Conservation (phyloP, 64 coral and sea anemone species). For the Exaiptasia diaphana region DNA sequence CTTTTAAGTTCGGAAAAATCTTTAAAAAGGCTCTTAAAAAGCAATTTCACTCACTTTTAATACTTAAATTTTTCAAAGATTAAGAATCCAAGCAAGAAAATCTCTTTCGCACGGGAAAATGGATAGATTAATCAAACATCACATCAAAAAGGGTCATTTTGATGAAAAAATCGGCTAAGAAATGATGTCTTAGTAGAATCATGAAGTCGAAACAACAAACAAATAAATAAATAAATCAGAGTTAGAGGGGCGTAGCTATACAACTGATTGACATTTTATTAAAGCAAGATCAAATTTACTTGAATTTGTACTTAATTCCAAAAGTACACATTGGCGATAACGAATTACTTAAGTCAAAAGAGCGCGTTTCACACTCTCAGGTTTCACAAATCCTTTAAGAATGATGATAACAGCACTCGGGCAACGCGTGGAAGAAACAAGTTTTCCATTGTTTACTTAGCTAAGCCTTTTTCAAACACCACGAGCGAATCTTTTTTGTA, state of each 20-base stretch:
- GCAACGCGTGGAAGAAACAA: background rate
- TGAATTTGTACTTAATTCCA: background rate
- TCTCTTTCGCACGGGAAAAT: background rate
- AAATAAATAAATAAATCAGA: background rate
- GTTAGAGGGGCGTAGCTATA: background rate
- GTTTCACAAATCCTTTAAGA: background rate
- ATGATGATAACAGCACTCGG: background rate
- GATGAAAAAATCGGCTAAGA: background rate
- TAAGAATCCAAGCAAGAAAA: background rate
- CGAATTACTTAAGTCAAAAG: slow-evolving; percentile 5
- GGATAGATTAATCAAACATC: background rate
- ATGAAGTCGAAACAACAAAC: background rate
- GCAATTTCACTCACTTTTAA: no score
- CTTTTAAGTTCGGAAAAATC: background rate
- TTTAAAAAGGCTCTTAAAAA: background rate
- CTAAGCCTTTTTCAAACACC: background rate
- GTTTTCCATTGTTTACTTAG: background rate
- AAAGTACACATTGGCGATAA: background rate
- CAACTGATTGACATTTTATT: slow-evolving; percentile 26
- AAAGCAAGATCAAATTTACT: slow-evolving; percentile 13
- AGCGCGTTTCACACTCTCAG: background rate
- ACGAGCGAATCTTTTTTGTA: background rate
- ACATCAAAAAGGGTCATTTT: background rate
- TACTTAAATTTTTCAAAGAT: background rate
- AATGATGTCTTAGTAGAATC: background rate